phyloP scores from a whole-genome alignment of 2,797 vertebrate species.

The Okamejei kenojei region DNA sequence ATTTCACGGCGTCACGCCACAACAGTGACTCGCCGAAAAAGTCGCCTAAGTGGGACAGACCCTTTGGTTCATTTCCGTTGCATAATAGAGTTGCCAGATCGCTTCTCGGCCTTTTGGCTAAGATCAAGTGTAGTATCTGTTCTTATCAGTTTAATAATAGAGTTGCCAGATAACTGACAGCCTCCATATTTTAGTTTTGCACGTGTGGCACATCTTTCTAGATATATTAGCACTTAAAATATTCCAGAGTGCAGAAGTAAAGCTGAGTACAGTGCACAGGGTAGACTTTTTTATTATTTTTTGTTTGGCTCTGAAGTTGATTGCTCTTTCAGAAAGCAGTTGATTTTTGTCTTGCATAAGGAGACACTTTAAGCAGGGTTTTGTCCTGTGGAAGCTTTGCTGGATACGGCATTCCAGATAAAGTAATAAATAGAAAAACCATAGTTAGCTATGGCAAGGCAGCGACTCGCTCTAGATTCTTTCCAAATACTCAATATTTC shows the following conservation, averaged over 20 bases:
- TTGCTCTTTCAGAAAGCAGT: neutral
- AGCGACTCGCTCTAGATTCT: neutral
- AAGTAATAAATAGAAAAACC: neutral
- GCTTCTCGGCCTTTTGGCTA: no score
- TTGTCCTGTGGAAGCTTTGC: neutral
- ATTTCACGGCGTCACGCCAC: no score
- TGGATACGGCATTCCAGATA: neutral
- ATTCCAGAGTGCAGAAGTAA: neutral
- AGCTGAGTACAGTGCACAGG: neutral
- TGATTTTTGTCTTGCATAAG: neutral
- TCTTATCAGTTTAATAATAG: no score
- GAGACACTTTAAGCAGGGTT: neutral
- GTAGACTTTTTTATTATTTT: neutral
- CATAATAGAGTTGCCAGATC: neutral
- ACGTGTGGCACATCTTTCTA: neutral
- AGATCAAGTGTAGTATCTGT: no score
- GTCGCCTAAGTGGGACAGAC: no score
- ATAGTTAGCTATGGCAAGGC: neutral
- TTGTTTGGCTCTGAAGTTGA: slow-evolving; percentile 1
- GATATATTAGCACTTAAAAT: neutral
- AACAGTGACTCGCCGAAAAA: no score
- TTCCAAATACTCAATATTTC: no score
- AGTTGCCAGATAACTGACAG: neutral
- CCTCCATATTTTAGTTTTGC: neutral
- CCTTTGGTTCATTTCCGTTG: neutral